Conservation (phyloP, 2,888 invertebrate genomes). For the Torymus texanus region DNA sequence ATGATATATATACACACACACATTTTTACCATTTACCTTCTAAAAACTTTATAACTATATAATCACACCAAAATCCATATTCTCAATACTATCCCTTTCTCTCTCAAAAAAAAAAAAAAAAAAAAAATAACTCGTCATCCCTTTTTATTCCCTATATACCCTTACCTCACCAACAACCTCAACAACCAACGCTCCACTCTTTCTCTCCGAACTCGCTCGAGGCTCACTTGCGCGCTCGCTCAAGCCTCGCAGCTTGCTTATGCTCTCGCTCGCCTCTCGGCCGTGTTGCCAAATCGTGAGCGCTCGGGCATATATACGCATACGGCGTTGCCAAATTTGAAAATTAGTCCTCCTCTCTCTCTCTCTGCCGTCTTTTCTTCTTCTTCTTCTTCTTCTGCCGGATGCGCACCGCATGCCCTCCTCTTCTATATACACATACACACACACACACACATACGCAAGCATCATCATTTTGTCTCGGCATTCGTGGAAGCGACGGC, state of each 20-base stretch:
- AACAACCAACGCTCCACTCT: no score
- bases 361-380: conserved; percentile 3
- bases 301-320: conserved; percentile 26
- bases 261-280: conserved; percentile 12
- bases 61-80: no score
- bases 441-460: no score
- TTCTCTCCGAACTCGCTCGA: neutral
- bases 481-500: conserved; percentile 51
- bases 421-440: no score
- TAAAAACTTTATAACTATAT: no score
- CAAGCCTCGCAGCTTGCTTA: neutral
- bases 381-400: conserved; percentile 21
- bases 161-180: no score
- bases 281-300: conserved; percentile 56
- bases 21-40: no score
- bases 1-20: no score
- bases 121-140: neutral
- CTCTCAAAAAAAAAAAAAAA: no score
- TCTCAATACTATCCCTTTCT: no score
- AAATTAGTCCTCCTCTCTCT: conserved; percentile 52
- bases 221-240: conserved; percentile 36
- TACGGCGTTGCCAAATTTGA: conserved; percentile 57
- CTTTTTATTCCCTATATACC: no score
- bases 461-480: neutral
- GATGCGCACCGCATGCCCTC: conserved; percentile 19